Conservation (phyloP, 2,113 vertebrate genomes). For the Podocnemis expansa region DNA sequence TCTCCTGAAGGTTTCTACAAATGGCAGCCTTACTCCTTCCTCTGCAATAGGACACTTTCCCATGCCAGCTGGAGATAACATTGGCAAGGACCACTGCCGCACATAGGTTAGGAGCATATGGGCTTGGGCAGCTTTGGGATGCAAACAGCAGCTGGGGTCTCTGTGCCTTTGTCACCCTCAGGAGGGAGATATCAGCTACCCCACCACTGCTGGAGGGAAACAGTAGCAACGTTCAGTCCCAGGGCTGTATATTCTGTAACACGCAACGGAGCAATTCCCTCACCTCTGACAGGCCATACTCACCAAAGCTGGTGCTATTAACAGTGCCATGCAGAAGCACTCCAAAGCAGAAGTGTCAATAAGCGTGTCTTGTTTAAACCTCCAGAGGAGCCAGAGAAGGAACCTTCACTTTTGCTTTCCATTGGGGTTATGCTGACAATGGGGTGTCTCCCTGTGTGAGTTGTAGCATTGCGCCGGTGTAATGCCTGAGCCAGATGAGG, state of each 20-base stretch:
- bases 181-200: neutral
- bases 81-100: neutral
- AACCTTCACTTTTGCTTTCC: neutral
- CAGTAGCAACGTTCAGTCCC: neutral
- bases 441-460: neutral
- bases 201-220: neutral
- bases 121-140: neutral
- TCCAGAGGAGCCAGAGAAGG: neutral
- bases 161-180: neutral
- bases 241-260: neutral
- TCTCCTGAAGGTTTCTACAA: neutral
- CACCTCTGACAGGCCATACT: neutral
- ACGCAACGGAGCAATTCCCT: neutral
- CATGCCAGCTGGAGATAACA: neutral
- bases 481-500: neutral
- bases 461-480: neutral
- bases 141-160: neutral
- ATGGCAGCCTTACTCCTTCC: neutral
- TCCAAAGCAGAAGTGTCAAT: neutral
- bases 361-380: neutral
- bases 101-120: neutral
- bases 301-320: neutral
- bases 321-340: neutral
- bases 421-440: neutral
- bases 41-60: neutral